Evolutionary conservation across 2,888 invertebrate genomes (phyloP), one percentile per base, ranked within the genome.

Genomic region (Drosophila setosimentum): DNA sequence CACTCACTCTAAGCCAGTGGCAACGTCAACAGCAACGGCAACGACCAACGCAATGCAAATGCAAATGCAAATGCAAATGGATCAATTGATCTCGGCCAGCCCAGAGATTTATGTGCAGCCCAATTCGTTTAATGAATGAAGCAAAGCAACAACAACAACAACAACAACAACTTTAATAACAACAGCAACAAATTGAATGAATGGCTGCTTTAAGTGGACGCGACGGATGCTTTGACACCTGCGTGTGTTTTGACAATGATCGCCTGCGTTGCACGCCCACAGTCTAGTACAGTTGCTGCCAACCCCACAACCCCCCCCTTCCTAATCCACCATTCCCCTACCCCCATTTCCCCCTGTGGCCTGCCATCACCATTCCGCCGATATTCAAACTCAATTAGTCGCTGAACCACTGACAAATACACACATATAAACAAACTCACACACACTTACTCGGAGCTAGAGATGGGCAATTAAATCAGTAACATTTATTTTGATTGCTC

Each of bases 211-310:
- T 73, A 78, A 89, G 83, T 80, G 87, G 72, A 88, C 86, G 71
- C 90, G 78, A 76, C 85, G 79, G 77, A 76, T 78, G 83, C 86
- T 82, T 76, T 83, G 78, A 89, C 81, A 74, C 80, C 81, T 82
- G 84, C 84, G 84, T 80, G 83, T 82, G 85, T 76, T 80, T 70
- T 83, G 84, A 91, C 91, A 88, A 82, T 87, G 87, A 80, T 89
- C 85, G 87, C 80, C 81, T 76, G 78, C 79, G 75, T 83, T 78
- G 74, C 80, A 82, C 84, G 84, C 84, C 84, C 83, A 84, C 84
- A 68, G 35, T 24, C 21, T 63, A 21, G 45, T 29, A 32, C 66
- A 30, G 40, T 54, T 55, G 37, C 58, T 65, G 51, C 11, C 45
- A 21, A 57, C 49, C 48, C 32, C 64, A 32, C 49, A 27, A 18